These are phyloP conservation scores for Staurois parvus DNA, from an alignment of 2,797 vertebrate species.

Conservation along the genomic window DNA sequence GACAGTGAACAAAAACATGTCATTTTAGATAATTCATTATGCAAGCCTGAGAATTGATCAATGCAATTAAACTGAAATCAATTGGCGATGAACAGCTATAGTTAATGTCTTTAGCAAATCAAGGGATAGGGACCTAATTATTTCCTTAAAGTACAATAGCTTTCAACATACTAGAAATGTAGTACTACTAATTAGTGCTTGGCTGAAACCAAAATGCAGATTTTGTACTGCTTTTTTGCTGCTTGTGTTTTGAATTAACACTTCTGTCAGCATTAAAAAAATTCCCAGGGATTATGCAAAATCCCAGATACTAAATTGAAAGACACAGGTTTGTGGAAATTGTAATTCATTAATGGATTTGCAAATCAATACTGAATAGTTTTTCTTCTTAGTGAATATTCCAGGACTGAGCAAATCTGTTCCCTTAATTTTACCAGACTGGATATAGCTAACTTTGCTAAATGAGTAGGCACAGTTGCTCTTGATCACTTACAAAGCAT, in stretches of 20 bases:
- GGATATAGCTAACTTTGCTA: too few relatives aligned
- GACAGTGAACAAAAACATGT: not conserved
- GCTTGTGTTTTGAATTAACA: not conserved
- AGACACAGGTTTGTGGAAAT: too few relatives aligned
- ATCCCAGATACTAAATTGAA: too few relatives aligned
- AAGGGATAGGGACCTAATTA: constrained; percentile 46
- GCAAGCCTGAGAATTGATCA: constrained; percentile 44
- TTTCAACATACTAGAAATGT: not conserved
- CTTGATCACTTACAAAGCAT: too few relatives aligned
- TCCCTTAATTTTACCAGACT: too few relatives aligned
- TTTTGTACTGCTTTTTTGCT: not conserved
- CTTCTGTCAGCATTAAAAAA: not conserved
- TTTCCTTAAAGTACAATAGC: constrained; percentile 31
- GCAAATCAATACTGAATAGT: too few relatives aligned
- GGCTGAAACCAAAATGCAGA: not conserved
- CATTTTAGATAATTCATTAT: constrained; percentile 46
- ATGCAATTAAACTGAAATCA: constrained; percentile 53
- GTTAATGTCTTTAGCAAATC: constrained; percentile 42
- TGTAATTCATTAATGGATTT: too few relatives aligned
- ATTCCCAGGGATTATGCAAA: too few relatives aligned
- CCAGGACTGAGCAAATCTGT: too few relatives aligned
- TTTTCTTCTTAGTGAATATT: too few relatives aligned
- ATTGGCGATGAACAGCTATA: constrained; percentile 36
- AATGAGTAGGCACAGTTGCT: too few relatives aligned
- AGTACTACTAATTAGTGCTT: not conserved